Percentiles rank a stretch among this genome's conserved stretches.
These are phyloP conservation scores for Drosophila suzukii DNA, from an alignment of 1,140 invertebrate genomes.

Conservation along the genomic window DNA sequence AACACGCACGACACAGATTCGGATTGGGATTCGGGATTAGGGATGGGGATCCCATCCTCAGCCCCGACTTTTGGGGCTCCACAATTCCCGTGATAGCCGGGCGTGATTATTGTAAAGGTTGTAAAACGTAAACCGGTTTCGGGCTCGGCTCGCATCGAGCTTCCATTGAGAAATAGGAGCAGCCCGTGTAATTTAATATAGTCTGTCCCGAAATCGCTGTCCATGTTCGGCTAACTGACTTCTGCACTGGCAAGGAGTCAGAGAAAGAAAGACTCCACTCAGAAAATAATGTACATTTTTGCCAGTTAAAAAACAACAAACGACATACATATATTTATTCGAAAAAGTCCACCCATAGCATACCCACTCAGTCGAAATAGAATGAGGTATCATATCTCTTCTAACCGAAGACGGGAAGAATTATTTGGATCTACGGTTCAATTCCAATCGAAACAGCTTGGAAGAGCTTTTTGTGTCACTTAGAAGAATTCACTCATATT, in stretches of 20 bases:
- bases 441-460: no score
- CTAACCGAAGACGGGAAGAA: no score
- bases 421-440: no score
- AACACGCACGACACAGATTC: conserved; percentile 53
- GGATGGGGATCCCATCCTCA: neutral
- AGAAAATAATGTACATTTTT: conserved; percentile 1
- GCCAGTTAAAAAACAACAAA: no score
- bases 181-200: conserved; percentile 78
- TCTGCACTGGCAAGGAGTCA: conserved; percentile 52
- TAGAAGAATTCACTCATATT: no score
- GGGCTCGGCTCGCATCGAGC: conserved; percentile 12
- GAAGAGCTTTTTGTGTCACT: no score
- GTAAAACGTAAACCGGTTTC: conserved; percentile 54
- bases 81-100: conserved; percentile 41
- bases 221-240: conserved; percentile 79
- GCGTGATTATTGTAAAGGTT: conserved; percentile 51
- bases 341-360: no score
- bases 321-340: no score
- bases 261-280: conserved; percentile 30
- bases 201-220: conserved; percentile 73
- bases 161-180: conserved; percentile 62
- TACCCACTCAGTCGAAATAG: no score
- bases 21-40: neutral
- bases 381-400: no score
- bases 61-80: conserved; percentile 20